Evolutionary conservation across 2,888 invertebrate genomes (phyloP).

Genomic region (Taphrorychus bicolor): DNA sequence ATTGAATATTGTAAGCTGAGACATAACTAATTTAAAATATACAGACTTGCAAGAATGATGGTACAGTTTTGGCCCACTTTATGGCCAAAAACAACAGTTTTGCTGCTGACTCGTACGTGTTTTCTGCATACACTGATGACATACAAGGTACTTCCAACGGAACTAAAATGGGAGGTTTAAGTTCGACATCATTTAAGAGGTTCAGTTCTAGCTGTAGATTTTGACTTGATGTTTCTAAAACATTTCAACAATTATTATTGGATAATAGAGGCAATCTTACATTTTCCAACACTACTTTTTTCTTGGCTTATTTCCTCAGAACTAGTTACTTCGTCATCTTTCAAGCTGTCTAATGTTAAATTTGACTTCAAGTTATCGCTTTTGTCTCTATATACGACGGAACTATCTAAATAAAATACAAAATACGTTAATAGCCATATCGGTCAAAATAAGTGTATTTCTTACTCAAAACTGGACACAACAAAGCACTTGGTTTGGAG

Average conservation of each 20-base stretch:
- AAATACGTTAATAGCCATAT: too few relatives aligned
- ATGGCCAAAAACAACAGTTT: slow-evolving; percentile 79
- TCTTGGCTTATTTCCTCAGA: slow-evolving; percentile 69
- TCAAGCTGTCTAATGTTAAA: slow-evolving; percentile 56
- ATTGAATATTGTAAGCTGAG: background rate
- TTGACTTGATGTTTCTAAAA: background rate
- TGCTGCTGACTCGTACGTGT: slow-evolving; percentile 74
- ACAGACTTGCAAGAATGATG: slow-evolving; percentile 73
- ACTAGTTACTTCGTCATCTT: slow-evolving; percentile 80
- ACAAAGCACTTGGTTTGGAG: slow-evolving; percentile 51
- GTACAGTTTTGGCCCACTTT: slow-evolving; percentile 81
- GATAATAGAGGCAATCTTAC: background rate
- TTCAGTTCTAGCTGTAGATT: slow-evolving; percentile 52
- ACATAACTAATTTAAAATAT: background rate
- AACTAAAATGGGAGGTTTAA: slow-evolving; percentile 24
- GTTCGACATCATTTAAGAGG: slow-evolving; percentile 47
- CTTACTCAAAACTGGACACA: slow-evolving; percentile 25
- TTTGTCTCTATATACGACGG: slow-evolving; percentile 33
- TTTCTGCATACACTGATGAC: slow-evolving; percentile 64
- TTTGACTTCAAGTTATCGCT: slow-evolving; percentile 18
- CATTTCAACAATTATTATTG: too few relatives aligned
- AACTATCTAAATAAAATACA: slow-evolving; percentile 7
- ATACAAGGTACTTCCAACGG: slow-evolving; percentile 57
- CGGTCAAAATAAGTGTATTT: background rate
- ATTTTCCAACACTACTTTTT: slow-evolving; percentile 30